phyloP scores from a whole-genome alignment of 2,113 vertebrate genomes.

The Oreocharis arfaki region DNA sequence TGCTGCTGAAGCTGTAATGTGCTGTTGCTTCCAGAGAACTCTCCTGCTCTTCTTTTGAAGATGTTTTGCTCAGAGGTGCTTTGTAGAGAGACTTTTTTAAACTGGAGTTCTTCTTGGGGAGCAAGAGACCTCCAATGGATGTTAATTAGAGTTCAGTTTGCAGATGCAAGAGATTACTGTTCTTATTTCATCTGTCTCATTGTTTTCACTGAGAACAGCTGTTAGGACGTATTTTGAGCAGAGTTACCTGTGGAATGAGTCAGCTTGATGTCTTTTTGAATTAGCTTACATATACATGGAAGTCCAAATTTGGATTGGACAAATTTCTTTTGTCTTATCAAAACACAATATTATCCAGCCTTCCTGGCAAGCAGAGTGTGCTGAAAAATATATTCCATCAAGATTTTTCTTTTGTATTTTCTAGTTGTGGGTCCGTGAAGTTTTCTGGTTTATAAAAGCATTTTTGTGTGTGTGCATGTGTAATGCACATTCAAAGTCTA shows the following conservation, averaged over 20 bases:
- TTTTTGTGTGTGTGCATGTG: background rate
- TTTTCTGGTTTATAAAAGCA: background rate
- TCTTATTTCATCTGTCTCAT: slow-evolving; percentile 38
- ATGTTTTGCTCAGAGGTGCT: slow-evolving; percentile 16
- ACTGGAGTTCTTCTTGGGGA: slow-evolving; percentile 51
- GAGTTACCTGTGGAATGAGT: slow-evolving; percentile 49
- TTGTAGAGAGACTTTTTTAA: slow-evolving; percentile 14
- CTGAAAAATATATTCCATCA: background rate
- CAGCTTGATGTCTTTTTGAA: background rate
- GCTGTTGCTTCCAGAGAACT: background rate
- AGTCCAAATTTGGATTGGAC: background rate
- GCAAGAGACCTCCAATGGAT: slow-evolving; percentile 48
- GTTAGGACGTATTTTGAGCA: slow-evolving; percentile 5
- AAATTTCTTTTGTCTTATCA: slow-evolving; percentile 16
- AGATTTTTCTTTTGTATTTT: background rate
- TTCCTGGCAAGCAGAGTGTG: background rate
- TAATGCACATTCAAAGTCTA: background rate
- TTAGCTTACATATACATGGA: background rate
- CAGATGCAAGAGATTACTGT: slow-evolving; percentile 28
- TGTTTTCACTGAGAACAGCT: slow-evolving; percentile 43
- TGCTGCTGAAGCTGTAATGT: background rate
- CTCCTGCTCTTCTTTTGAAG: slow-evolving; percentile 12
- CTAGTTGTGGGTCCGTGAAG: background rate
- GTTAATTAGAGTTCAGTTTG: slow-evolving; percentile 57
- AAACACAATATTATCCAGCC: background rate